These are phyloP conservation scores for Boloria euphrosyne DNA, from an alignment of 2,888 invertebrate species.

Conservation along the genomic window DNA sequence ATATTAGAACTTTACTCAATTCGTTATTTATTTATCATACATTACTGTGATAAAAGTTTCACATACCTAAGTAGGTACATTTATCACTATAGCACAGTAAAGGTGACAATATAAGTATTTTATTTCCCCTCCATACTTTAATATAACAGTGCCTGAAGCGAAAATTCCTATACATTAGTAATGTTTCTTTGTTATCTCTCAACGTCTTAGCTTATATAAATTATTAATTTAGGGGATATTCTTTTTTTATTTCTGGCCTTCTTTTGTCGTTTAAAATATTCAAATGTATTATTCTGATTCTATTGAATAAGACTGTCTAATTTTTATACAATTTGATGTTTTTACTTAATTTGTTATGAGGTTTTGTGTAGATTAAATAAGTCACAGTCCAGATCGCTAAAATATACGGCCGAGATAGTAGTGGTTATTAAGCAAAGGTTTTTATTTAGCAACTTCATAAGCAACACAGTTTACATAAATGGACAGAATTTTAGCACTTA, in stretches of 20 bases:
- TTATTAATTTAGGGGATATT: conserved; percentile 36
- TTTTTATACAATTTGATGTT: conserved; percentile 4
- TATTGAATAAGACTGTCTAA: conserved; percentile 18
- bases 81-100: conserved; percentile 26
- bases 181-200: conserved; percentile 38
- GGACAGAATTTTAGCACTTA: too few relatives aligned
- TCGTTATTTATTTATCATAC: too few relatives aligned
- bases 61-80: conserved; percentile 22
- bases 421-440: too few relatives aligned
- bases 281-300: conserved; percentile 17
- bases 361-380: too few relatives aligned
- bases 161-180: conserved; percentile 36
- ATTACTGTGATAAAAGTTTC: conserved; percentile 42
- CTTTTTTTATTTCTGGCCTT: conserved; percentile 25
- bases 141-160: conserved; percentile 32
- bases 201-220: conserved; percentile 37
- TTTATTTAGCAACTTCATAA: too few relatives aligned
- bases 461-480: too few relatives aligned
- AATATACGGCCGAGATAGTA: too few relatives aligned
- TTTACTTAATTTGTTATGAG: not conserved
- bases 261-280: conserved; percentile 23
- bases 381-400: too few relatives aligned
- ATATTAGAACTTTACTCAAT: too few relatives aligned
- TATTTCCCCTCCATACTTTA: conserved; percentile 33
- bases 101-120: conserved; percentile 30